A percentile compares a stretch with the other conserved stretches of the same genome.
Conservation (phyloP, 2,113 vertebrate species). For the Prunella fulvescens region DNA sequence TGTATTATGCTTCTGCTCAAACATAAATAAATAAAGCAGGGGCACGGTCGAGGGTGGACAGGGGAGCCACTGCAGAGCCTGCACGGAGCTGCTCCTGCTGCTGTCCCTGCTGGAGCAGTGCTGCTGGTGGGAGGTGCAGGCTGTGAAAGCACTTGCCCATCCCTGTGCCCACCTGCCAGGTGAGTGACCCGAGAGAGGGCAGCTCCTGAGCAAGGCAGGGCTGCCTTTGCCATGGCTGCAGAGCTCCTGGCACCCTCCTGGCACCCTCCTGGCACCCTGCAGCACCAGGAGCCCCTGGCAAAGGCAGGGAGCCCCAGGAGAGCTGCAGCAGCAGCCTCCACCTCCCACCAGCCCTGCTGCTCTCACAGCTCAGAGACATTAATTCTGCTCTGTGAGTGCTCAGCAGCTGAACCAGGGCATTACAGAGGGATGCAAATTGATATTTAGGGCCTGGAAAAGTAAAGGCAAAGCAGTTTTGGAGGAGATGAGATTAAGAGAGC, state of each 20-base stretch:
- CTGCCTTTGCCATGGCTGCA: accelerated
- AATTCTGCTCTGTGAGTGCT: neutral
- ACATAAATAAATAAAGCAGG: conserved; percentile 62
- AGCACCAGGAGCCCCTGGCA: neutral
- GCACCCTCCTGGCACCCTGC: accelerated
- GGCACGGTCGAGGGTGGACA: neutral
- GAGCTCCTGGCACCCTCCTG: neutral
- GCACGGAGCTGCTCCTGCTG: neutral
- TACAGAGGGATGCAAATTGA: neutral
- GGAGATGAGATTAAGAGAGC: neutral
- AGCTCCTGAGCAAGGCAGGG: accelerated
- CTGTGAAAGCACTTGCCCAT: accelerated
- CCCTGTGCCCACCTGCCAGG: neutral
- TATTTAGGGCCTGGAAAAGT: neutral
- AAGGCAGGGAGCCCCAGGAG: accelerated
- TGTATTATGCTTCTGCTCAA: conserved; percentile 59
- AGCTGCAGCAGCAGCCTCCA: neutral
- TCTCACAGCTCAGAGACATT: accelerated
- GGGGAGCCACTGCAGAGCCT: neutral
- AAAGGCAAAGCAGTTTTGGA: neutral
- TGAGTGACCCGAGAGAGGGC: accelerated
- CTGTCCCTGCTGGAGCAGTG: neutral
- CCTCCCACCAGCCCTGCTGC: neutral
- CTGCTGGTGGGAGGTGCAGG: accelerated
- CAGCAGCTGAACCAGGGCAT: neutral